Evolutionary conservation across 2,888 invertebrate genomes (phyloP), one percentile per base, ranked within the genome.

Genomic region (Drosophila prolongata): DNA sequence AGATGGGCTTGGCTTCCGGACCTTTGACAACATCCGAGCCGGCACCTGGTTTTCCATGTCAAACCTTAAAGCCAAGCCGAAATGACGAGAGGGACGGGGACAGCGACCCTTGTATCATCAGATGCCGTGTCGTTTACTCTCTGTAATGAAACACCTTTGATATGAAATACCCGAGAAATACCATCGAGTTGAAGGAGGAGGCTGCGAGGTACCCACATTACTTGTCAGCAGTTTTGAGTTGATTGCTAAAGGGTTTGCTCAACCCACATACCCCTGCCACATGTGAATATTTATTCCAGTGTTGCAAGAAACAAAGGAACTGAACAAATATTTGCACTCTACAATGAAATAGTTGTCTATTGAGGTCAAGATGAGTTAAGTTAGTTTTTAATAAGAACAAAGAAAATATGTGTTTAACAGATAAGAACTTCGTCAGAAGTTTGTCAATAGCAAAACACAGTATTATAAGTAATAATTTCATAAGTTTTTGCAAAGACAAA

Each of bases 151-250:
- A 66, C 65, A 64, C 65, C 55, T 52, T 47, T 40, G 66, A 75
- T 67, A 75, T 76, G 64, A 64, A 68, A 73, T 70, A 54, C 60
- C 64, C 38, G 42, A 40, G 61, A 47, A 57, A 67, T 77, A 67
- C 64, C 67, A 67, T 38, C 9, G 8, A 14, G 42, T 14, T 4
- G 42, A 14, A 42, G 14, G 14, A 47, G 52, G 47, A 61, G 67
- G 37, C 24, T 30, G 16, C 49, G 37, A 34, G 24, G 16, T 53
- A 42, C 61, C 56, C 42, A 54, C 52, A 43, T 68, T 58, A 46
- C 50, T 55, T 73, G 71, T 64, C 70, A 83, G 68, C 79, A 80
- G 80, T 81, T 78, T 80, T 80, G 77, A 81, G 84, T 87, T 84
- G 87, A 88, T 87, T 89, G 68, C 38, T 14, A 44, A 67, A 54